Evolutionary conservation across 2,113 vertebrate species (phyloP).

Genomic region (Entomyzon cyanotis): DNA sequence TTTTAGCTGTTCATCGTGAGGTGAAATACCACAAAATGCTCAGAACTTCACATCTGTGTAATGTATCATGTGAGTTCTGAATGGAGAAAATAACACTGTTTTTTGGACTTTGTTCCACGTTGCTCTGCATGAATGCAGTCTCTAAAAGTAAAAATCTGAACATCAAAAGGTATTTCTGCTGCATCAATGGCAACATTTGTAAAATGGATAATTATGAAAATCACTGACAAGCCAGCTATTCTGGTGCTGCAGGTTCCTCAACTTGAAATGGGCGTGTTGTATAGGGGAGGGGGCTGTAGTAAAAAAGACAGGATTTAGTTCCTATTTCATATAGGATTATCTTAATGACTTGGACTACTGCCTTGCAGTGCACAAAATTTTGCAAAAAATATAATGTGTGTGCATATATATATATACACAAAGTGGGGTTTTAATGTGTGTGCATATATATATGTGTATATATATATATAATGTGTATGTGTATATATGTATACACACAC

Average conservation of each 20-base stretch:
- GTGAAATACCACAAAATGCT: neutral
- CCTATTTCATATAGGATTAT: neutral
- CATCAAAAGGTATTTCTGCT: neutral
- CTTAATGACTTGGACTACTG: neutral
- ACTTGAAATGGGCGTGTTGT: neutral
- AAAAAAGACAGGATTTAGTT: neutral
- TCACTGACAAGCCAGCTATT: neutral
- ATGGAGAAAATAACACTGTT: neutral
- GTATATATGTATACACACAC: neutral
- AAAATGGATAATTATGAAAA: neutral
- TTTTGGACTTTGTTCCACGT: neutral
- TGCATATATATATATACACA: neutral
- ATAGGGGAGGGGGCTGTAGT: neutral
- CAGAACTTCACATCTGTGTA: neutral
- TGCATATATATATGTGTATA: neutral
- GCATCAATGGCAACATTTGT: neutral
- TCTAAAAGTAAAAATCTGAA: neutral
- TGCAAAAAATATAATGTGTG: neutral
- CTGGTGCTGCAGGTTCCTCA: neutral
- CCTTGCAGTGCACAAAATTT: neutral
- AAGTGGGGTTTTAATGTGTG: no score
- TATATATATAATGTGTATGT: accelerated
- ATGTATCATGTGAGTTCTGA: neutral
- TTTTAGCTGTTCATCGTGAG: neutral
- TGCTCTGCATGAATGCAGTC: neutral